Conservation (phyloP, 2,888 invertebrate species). For the Diaprepes abbreviatus region DNA sequence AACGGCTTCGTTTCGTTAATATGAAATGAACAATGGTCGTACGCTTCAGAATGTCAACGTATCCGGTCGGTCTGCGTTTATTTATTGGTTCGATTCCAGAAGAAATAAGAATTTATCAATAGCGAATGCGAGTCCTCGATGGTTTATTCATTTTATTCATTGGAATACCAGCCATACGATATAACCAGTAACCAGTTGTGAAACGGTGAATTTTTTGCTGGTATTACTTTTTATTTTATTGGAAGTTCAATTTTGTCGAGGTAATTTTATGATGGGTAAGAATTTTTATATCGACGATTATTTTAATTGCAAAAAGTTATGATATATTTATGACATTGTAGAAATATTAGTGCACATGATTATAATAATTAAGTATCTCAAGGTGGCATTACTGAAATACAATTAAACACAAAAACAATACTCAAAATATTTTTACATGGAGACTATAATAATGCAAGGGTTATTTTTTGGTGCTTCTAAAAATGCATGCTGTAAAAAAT, state of each 20-base stretch:
- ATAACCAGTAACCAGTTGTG: conserved; percentile 36
- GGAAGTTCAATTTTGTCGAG: conserved; percentile 30
- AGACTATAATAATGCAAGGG: no score
- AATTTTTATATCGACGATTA: conserved; percentile 20
- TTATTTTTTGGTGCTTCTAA: no score
- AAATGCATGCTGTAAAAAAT: no score
- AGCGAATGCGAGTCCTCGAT: conserved; percentile 53
- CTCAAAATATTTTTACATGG: no score
- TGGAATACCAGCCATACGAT: conserved; percentile 42
- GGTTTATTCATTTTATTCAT: conserved; percentile 47
- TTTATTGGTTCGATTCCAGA: conserved; percentile 62
- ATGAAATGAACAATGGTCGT: conserved; percentile 65
- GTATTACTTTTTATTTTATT: conserved; percentile 16
- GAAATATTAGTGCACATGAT: no score
- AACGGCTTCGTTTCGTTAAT: conserved; percentile 60
- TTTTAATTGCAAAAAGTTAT: background rate
- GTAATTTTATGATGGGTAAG: conserved; percentile 33
- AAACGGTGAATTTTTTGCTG: conserved; percentile 38
- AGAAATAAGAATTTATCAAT: conserved; percentile 64
- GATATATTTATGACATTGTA: no score
- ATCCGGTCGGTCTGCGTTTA: conserved; percentile 60
- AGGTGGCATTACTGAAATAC: no score
- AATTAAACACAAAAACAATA: no score
- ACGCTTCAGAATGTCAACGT: conserved; percentile 63
- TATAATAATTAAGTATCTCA: no score